Evolutionary conservation across 1,140 invertebrate species (phyloP), one percentile per base, ranked within the genome.

Genomic region (Eriocheir sinensis): DNA sequence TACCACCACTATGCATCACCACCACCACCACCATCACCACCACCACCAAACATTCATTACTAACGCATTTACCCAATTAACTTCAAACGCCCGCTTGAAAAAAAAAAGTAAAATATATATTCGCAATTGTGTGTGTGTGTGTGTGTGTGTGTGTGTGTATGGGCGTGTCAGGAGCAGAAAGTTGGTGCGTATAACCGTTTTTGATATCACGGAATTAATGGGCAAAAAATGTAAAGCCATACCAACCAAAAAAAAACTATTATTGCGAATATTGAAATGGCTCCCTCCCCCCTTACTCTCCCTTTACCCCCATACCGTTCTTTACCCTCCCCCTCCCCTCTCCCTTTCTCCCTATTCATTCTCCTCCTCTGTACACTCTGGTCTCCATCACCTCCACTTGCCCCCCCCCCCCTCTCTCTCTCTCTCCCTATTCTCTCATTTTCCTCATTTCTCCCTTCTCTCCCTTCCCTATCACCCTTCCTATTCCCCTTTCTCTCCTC

Each of bases 51-150:
- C 60, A 72, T 72, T 72, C 60, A 72, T 72, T 72, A 72, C 60
- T n/a, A 72, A 72, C 60, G 21, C 60, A 72, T 72, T 72, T n/a
- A 72, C 34, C 21, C 83, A 85, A 38, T 85, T 85, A 38, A 85
- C 83, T 36, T 85, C 83, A 85, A 85, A 85, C 8, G 83, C 34
- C 17, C 34, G 83, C 30, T 6, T 72, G 60, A 60, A 60, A 60
- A 60, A 60, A 21, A 21, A 60, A 60, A 60, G 27, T 21, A 21
- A 21, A 21, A 60, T 60, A 60, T 48, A 48, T 15, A 48, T 15
- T 48, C 44, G 44, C 15, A 15, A 15, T 15, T 48, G 15, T 48
- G 44, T 15, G 21, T 6, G 21, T 4, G 12, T 6, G 60, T 72
- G 60, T 4, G 21, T 4, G 60, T 4, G 60, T 4, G 60, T 2